Evolutionary conservation across 2,113 vertebrate species (phyloP), one percentile per base, ranked within the genome.

Genomic region (Anseranas semipalmata): DNA sequence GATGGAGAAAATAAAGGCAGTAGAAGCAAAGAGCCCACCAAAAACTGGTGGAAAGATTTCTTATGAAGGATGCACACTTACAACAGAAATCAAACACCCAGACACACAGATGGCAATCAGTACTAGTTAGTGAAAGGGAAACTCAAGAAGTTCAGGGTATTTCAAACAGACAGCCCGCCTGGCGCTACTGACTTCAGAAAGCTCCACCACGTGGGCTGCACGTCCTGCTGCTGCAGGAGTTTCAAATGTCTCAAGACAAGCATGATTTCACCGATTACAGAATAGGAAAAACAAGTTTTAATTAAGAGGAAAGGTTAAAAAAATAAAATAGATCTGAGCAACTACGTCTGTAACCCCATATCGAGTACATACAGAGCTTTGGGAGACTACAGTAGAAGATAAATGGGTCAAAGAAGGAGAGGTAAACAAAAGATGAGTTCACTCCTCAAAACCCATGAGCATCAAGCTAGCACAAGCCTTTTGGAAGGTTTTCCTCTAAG

Each of bases 331-430:
- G 0, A 7, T n/a, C 20, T 3, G 16, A 89, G 45, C 18, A 41
- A 19, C 32, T 32, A 15, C 9, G 6, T n/a, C 53, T 87, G 2
- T 30, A 9, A 18, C 4, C 2, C 48, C 53, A 13, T 33, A 74
- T 12, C 10, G 12, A 28, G 1, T 1, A 5, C 2, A 3, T 14
- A n/a, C 30, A 28, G 17, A 71, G 18, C 28, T 74, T 45, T 70
- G 19, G 39, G 66, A 66, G 18, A 16, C 12, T 15, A 46, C 0
- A 0, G 39, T 56, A 3, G 10, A 60, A 89, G 58, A 65, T 10
- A 30, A 8, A 10, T 6, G 50, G 12, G 20, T 63, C 80, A 81
- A 6, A 12, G 55, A 66, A 85, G 60, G 52, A 39, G 3, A 19
- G 18, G 56, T 20, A 86, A 88, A 50, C 43, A 7, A 1, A 8